Evolutionary conservation across 2,113 vertebrate species (phyloP), one percentile per base, ranked within the genome.

Genomic region (Manacus vitellinus): DNA sequence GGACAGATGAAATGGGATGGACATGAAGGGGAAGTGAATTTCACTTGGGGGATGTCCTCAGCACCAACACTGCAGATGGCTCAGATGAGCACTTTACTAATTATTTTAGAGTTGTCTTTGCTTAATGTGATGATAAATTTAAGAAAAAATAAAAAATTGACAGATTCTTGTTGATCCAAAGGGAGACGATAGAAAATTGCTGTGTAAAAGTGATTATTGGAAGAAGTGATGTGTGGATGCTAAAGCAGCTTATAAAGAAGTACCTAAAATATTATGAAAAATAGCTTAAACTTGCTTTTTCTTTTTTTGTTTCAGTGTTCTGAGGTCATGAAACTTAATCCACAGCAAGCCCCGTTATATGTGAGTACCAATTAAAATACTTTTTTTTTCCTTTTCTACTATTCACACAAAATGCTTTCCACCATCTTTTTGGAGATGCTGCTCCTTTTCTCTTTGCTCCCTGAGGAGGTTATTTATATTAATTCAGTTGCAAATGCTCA

Each of bases 241-340:
- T 88, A 41, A 44, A 61, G 20, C 22, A 14, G 43, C 21, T 51
- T 88, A 39, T 2, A 11, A 51, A 59, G 66, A 47, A 73, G 12
- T 89, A 63, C 51, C 33, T 82, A 55, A 54, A 68, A 22, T 73
- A 52, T 62, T 37, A 54, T 7, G 4, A 54, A 59, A 74, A 85
- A 52, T 16, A 44, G 54, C 79, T 76, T 77, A 92, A 67, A 93
- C 39, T 78, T 92, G 25, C 91, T 59, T 94, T 91, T 88, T 95
- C 59, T 75, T 97, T 71, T 71, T 97, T 92, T 92, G n/a, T 98
- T 99, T 80, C 98, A 99, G 99, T 97, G 97, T 98, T 98, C 98
- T 98, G 95, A 98, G 98, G 99, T 99, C 99, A 99, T 99, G 99
- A 99, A 99, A 99, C 99, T 99, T 98, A 99, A 98, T 98, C 99